Conservation (phyloP, 2,888 invertebrate genomes). For the Protophormia terraenovae region DNA sequence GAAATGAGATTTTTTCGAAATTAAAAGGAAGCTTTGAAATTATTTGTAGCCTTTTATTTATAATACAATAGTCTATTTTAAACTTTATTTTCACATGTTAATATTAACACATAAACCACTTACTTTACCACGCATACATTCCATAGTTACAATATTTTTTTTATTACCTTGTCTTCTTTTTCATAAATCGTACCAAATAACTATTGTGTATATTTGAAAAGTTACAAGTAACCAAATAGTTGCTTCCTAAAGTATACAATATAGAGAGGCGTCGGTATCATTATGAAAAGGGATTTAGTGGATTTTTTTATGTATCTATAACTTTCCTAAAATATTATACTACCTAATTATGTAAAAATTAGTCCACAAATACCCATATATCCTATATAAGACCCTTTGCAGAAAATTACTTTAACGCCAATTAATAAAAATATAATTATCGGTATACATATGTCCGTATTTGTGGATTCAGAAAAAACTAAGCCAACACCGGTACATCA, state of each 20-base stretch:
- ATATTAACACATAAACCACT: neutral
- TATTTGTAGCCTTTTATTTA: no score
- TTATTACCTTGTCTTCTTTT: constrained; percentile 29
- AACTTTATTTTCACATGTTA: neutral
- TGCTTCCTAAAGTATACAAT: constrained; percentile 12
- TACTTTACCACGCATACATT: neutral
- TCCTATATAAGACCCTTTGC: no score
- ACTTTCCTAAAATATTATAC: no score
- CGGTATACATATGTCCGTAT: no score
- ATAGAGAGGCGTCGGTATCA: neutral
- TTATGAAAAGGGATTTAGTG: neutral
- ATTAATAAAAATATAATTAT: no score
- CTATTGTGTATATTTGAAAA: constrained; percentile 10
- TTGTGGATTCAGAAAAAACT: no score
- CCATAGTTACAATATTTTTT: neutral
- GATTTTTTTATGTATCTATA: no score
- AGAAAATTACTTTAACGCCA: no score
- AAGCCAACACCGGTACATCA: no score
- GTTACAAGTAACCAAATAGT: constrained; percentile 28
- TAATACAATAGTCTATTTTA: no score
- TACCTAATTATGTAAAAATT: no score
- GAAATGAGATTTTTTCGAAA: neutral
- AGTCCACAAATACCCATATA: no score
- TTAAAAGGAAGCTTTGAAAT: neutral
- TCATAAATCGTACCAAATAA: constrained; percentile 34